Evolutionary conservation across 2,797 vertebrate genomes (phyloP).

Genomic region (Siniperca undulata): DNA sequence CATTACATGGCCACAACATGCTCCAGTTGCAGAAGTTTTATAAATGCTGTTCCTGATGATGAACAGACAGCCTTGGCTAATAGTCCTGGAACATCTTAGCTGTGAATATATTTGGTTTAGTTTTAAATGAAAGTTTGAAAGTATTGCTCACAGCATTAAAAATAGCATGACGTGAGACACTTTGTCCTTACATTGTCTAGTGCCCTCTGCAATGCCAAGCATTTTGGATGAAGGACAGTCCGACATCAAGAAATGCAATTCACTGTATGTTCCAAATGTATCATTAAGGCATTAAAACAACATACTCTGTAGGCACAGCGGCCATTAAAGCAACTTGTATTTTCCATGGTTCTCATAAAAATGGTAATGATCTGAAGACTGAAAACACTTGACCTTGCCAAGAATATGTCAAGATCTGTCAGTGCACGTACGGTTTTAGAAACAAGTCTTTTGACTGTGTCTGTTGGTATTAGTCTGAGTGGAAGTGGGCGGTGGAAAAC

Average conservation of each 20-base stretch:
- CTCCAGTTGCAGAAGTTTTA: conserved; percentile 56
- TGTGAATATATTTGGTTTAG: conserved; percentile 54
- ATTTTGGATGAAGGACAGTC: conserved; percentile 50
- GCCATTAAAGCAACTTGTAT: conserved; percentile 78
- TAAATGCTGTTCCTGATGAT: conserved; percentile 37
- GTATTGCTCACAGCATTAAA: conserved; percentile 28
- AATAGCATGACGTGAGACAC: conserved; percentile 23
- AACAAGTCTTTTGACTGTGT: conserved; percentile 78
- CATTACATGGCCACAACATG: conserved; percentile 40
- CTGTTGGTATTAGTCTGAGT: conserved; percentile 80
- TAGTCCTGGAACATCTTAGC: conserved; percentile 44
- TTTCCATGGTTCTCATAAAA: conserved; percentile 85
- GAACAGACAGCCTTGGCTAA: conserved; percentile 44
- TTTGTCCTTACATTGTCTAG: conserved; percentile 65
- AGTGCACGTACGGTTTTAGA: conserved; percentile 66
- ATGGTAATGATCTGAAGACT: conserved; percentile 83
- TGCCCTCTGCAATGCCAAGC: conserved; percentile 30
- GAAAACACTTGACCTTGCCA: conserved; percentile 83
- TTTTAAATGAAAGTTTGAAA: conserved; percentile 42
- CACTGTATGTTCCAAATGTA: conserved; percentile 71
- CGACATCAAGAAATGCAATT: conserved; percentile 60
- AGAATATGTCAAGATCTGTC: conserved; percentile 83
- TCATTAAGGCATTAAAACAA: conserved; percentile 82
- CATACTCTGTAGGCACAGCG: conserved; percentile 72
- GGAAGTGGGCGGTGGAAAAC: conserved; percentile 85